Percentiles rank a stretch among this genome's conserved stretches.
Evolutionary conservation across 2,888 invertebrate species (phyloP).

Genomic region (Resseliella maxima): DNA sequence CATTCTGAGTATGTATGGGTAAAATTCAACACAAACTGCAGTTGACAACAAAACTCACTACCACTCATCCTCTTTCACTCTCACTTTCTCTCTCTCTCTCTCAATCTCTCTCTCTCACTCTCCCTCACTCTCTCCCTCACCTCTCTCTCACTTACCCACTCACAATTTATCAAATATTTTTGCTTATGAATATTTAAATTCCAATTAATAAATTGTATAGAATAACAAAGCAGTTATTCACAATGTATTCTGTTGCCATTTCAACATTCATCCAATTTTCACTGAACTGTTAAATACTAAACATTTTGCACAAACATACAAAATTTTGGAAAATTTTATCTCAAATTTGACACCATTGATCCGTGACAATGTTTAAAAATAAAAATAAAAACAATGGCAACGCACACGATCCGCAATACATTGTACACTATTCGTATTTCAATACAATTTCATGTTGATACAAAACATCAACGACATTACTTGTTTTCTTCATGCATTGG

Average conservation of each 20-base stretch:
- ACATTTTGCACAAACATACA: neutral
- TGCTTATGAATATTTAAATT: slow-evolving; percentile 48
- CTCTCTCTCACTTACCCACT: neutral
- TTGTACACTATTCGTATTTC: no score
- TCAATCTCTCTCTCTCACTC: neutral
- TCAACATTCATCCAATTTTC: neutral
- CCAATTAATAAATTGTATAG: neutral
- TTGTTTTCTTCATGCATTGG: no score
- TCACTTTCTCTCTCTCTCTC: no score
- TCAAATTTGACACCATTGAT: no score
- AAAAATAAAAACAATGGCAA: no score
- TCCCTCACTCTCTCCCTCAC: neutral
- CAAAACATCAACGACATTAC: no score
- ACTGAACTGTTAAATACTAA: neutral
- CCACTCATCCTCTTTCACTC: neutral
- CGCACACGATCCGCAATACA: no score
- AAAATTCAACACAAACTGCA: neutral
- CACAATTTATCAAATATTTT: neutral
- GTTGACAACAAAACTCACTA: neutral
- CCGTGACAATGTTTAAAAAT: no score
- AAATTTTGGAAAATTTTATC: no score
- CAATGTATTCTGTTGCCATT: neutral
- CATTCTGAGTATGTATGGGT: neutral
- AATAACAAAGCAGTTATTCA: neutral
- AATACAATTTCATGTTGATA: no score